Percentiles rank a stretch among this genome's conserved stretches.
phyloP scores from a whole-genome alignment of 2,797 vertebrate species.

The Zonotrichia albicollis region DNA sequence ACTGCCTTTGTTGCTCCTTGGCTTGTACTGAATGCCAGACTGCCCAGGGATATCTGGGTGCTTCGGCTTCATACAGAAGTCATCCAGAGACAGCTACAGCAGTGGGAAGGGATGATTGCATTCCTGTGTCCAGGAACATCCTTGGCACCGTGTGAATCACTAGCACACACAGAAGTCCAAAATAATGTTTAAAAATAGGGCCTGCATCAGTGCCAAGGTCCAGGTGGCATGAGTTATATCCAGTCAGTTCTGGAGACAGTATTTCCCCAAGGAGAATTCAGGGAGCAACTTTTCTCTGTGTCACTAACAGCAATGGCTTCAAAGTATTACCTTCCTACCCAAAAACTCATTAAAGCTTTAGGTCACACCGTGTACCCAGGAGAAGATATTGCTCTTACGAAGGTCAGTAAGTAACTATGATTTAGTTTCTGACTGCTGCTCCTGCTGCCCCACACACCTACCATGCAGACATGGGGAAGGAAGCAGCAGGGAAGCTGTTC shows the following conservation, averaged over 20 bases:
- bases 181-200: conserved; percentile 7
- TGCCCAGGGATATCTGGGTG: neutral
- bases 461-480: fast-evolving
- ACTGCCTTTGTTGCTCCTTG: neutral
- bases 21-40: neutral
- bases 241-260: neutral
- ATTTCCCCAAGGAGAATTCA: neutral
- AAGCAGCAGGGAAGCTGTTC: neutral
- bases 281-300: neutral
- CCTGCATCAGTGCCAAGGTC: neutral
- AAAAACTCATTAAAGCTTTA: neutral
- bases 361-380: neutral
- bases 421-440: neutral
- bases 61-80: neutral
- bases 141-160: neutral
- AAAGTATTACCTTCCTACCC: neutral
- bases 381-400: neutral
- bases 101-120: neutral
- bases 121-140: neutral
- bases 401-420: neutral
- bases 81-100: neutral
- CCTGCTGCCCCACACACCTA: neutral
- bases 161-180: neutral
- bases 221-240: neutral
- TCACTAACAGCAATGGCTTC: neutral